These are phyloP conservation scores for Copidosoma aretas DNA, from an alignment of 2,888 invertebrate genomes.

Conservation along the genomic window DNA sequence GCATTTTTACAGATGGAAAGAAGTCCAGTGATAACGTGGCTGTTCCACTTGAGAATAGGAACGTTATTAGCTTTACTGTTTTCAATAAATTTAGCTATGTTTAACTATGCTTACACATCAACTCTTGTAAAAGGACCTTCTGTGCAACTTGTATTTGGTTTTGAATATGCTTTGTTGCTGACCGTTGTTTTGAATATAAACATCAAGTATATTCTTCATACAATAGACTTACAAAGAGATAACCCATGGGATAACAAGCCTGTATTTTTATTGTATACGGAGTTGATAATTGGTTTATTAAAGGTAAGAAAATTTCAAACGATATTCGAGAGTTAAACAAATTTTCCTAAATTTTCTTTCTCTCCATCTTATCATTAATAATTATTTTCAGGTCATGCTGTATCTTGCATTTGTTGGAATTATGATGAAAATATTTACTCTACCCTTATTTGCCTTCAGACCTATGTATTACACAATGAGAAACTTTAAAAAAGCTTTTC, in stretches of 20 bases:
- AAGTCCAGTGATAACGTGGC: constrained; percentile 93
- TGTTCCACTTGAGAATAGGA: constrained; percentile 92
- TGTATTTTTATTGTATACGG: constrained; percentile 94
- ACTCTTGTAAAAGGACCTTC: constrained; percentile 93
- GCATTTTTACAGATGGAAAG: constrained; percentile 86
- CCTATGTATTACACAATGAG: constrained; percentile 99
- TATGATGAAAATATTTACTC: constrained; percentile 96
- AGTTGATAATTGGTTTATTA: constrained; percentile 88
- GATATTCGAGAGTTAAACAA: not conserved
- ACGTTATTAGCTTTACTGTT: constrained; percentile 83
- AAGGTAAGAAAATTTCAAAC: constrained; percentile 64
- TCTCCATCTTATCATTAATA: not conserved
- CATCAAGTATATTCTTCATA: constrained; percentile 87
- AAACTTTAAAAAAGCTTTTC: constrained; percentile 96
- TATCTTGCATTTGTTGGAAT: constrained; percentile 93
- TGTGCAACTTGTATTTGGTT: constrained; percentile 98
- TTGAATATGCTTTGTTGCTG: constrained; percentile 96
- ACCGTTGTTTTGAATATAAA: constrained; percentile 92
- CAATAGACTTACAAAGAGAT: constrained; percentile 88
- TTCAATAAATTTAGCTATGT: constrained; percentile 84
- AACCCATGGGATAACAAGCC: constrained; percentile 99
- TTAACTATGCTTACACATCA: constrained; percentile 91
- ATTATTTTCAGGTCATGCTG: constrained; percentile 69
- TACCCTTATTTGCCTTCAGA: constrained; percentile 97
- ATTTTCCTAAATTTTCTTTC: constrained; percentile 5